These are phyloP conservation scores for Patella pellucida DNA, from an alignment of 2,888 invertebrate genomes.

Conservation along the genomic window DNA sequence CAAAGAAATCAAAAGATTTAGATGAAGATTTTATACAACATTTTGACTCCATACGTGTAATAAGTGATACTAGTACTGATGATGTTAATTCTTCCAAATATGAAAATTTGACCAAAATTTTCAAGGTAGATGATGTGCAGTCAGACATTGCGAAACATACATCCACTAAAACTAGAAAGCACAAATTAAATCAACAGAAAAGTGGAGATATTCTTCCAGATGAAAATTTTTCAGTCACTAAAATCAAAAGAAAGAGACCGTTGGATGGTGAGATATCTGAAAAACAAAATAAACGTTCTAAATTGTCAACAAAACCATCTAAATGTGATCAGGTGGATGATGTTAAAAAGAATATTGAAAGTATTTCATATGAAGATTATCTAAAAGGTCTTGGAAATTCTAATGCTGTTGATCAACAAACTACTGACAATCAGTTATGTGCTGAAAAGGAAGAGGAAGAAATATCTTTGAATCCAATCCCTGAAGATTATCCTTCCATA, in stretches of 20 bases:
- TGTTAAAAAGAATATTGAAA: constrained; percentile 5
- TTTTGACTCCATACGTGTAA: constrained; percentile 5
- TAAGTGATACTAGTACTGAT: constrained; percentile 1
- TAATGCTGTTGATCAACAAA: background rate
- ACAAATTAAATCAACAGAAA: background rate
- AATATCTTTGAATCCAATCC: constrained; percentile 16
- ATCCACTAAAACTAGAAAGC: too few species aligned
- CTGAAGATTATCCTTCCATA: constrained; percentile 29
- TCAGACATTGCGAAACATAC: too few species aligned
- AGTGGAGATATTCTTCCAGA: background rate
- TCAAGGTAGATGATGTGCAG: too few species aligned
- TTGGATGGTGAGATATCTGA: constrained; percentile 10
- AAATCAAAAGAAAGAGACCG: constrained; percentile 17
- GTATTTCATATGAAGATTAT: constrained; percentile 21
- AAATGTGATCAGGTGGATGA: constrained; percentile 1
- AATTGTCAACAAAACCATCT: constrained; percentile 2
- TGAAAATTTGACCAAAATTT: too few species aligned
- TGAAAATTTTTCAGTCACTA: background rate
- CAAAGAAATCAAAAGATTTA: background rate
- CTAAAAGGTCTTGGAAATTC: constrained; percentile 17
- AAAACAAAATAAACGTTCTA: constrained; percentile 13
- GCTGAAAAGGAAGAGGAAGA: background rate
- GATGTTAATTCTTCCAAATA: background rate
- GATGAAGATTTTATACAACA: constrained; percentile 1
- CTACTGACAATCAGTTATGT: background rate